Evolutionary conservation across 2,113 vertebrate genomes (phyloP), one percentile per base, ranked within the genome.

Genomic region (Phycodurus eques): DNA sequence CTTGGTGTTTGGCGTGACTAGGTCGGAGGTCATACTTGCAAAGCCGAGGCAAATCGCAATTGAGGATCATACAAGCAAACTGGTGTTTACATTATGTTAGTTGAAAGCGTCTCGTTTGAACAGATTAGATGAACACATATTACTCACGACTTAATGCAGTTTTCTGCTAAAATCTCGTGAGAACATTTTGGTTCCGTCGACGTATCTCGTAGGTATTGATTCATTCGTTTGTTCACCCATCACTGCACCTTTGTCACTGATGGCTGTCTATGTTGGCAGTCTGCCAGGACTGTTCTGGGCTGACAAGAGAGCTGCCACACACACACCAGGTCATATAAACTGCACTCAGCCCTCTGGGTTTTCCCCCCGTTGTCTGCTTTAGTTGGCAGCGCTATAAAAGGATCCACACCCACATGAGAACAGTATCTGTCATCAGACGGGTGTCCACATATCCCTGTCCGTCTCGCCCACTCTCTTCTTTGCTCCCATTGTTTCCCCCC

Each of bases 341-440:
- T 72, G 69, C n/a, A 78, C 71, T 84, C 62, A 44, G 62, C 81
- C 83, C 76, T 59, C 81, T 81, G 73, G 84, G 63, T 80, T 51
- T 81, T 84, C 70, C 47, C 81, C 79, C 74, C 59, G 71, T 81
- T 85, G 84, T 88, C 83, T 88, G 87, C 81, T 91, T 86, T 86
- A 67, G 77, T 89, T 91, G 87, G 86, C 83, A 73, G 74, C 22
- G 35, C 79, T 85, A 80, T 87, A 85, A 87, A 91, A 87, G 83
- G 77, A 85, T 88, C 81, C 87, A 75, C 85, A 82, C 86, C 83
- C 85, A 88, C 82, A 83, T 68, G 78, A 82, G 76, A 87, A 81
- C 82, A 79, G 72, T 83, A 71, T 88, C 83, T 81, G 75, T 90
- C 89, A 89, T 88, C 85, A 78, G 74, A 76, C 77, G 61, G 78